phyloP scores from a whole-genome alignment of 2,888 invertebrate genomes.

The Lasioglossum morio region DNA sequence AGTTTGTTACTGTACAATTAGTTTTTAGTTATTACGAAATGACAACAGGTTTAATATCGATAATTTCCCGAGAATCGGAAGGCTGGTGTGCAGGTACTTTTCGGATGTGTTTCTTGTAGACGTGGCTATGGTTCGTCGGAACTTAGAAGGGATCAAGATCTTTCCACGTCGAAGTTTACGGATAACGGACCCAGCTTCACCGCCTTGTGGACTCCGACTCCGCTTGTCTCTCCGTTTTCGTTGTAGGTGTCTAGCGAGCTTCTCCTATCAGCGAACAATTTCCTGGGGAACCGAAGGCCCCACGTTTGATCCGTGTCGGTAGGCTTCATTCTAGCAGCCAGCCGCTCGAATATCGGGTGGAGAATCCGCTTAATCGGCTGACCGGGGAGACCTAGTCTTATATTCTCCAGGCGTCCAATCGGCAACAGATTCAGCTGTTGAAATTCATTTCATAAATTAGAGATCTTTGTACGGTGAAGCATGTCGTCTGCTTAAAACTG shows the following conservation, averaged over 20 bases:
- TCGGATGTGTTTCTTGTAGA: background rate
- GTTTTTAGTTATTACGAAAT: too few species aligned
- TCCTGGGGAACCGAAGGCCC: background rate
- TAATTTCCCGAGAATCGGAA: background rate
- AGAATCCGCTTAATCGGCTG: conserved; percentile 24
- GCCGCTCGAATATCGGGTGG: background rate
- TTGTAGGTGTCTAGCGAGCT: background rate
- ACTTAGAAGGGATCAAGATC: conserved; percentile 6
- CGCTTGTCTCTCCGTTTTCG: background rate
- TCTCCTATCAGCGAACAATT: conserved; percentile 10
- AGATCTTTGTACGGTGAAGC: too few species aligned
- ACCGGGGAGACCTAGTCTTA: background rate
- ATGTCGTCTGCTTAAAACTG: background rate
- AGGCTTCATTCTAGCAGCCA: background rate
- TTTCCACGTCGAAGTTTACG: conserved; percentile 19
- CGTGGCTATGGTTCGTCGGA: background rate
- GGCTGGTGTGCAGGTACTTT: background rate
- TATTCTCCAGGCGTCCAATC: background rate
- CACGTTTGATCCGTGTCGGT: background rate
- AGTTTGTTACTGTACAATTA: background rate
- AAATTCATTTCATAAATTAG: background rate
- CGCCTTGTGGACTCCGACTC: conserved; percentile 9
- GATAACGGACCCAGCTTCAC: conserved; percentile 21
- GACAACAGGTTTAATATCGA: background rate
- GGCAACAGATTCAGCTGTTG: background rate